Conservation (phyloP, 2,797 vertebrate species). For the Falco novaeseelandiae region DNA sequence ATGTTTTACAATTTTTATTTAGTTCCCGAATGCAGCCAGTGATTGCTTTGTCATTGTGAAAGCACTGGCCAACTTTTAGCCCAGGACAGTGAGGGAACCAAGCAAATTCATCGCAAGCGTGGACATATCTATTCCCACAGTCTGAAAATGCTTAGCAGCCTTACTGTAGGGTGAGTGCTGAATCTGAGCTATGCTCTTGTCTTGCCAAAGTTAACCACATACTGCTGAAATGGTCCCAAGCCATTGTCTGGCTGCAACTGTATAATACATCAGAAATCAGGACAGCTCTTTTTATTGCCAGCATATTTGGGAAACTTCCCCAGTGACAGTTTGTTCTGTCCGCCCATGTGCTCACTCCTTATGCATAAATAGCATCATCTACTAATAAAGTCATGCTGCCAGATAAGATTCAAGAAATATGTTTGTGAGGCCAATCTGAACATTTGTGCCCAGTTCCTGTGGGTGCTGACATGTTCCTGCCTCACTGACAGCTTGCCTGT, state of each 20-base stretch:
- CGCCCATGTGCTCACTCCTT: not conserved
- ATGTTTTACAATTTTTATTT: not conserved
- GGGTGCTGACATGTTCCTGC: not conserved
- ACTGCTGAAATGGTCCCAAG: slow-evolving; percentile 20
- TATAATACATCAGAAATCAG: not conserved
- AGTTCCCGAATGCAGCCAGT: not conserved
- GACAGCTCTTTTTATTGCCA: not conserved
- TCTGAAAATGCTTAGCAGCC: not conserved
- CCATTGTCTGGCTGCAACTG: not conserved
- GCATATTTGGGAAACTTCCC: not conserved
- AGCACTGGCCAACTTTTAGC: not conserved
- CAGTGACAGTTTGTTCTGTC: not conserved
- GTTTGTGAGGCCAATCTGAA: not conserved
- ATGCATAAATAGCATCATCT: not conserved
- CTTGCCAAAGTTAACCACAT: not conserved
- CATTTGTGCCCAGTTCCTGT: not conserved
- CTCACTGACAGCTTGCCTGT: not conserved
- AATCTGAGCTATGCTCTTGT: not conserved
- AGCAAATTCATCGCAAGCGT: not conserved
- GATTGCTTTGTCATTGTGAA: not conserved
- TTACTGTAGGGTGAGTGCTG: not conserved
- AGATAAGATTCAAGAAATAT: not conserved
- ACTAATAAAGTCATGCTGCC: not conserved
- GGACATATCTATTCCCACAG: not conserved
- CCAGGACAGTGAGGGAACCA: not conserved